phyloP scores from a whole-genome alignment of 2,797 vertebrate species.

The Mastacembelus armatus region DNA sequence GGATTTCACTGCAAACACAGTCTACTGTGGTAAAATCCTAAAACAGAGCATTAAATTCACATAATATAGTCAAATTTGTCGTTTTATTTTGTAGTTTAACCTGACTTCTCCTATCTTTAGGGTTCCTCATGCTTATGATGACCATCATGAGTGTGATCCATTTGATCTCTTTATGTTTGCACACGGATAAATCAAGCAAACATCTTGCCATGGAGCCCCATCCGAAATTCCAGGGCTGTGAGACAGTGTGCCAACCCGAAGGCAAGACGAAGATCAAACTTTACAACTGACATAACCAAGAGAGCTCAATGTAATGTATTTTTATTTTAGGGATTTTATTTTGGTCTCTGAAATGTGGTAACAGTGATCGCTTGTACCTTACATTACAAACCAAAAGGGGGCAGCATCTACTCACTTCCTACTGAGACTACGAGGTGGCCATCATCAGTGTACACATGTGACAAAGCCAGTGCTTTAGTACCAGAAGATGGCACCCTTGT shows the following conservation, averaged over 20 bases:
- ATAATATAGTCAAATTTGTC: background rate
- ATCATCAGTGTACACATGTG: no score
- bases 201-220: background rate
- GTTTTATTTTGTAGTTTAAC: background rate
- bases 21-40: no score
- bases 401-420: slow-evolving; percentile 50
- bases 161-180: slow-evolving; percentile 50
- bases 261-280: slow-evolving; percentile 11
- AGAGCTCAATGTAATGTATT: no score
- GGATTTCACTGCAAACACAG: no score
- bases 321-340: no score
- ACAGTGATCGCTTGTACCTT: slow-evolving; percentile 8
- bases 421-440: background rate
- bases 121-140: slow-evolving; percentile 64
- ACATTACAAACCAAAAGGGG: slow-evolving; percentile 48
- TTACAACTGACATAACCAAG: background rate
- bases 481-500: slow-evolving; percentile 53
- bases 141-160: slow-evolving; percentile 59
- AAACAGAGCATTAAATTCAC: no score
- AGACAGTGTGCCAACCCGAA: slow-evolving; percentile 36
- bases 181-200: background rate
- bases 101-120: slow-evolving; percentile 28
- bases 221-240: background rate
- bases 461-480: background rate
- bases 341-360: no score